Base-by-base conservation (phyloP, 2,797 vertebrate genomes). In the Arrhamphus sclerolepis region DNA sequence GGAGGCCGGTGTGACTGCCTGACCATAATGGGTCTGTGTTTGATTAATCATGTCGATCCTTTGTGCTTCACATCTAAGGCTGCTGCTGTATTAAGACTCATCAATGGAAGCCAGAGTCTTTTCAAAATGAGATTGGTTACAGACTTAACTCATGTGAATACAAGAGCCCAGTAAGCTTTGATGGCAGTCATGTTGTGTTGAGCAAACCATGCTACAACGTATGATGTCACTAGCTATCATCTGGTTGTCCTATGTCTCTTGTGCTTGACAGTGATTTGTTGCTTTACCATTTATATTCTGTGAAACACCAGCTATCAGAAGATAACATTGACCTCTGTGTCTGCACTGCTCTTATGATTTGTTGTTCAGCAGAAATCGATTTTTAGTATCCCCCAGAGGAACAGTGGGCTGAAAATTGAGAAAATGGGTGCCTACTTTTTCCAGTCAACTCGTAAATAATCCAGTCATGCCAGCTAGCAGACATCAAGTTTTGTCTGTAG, bases 41-140 rank as follows among this genome's bases (percentile, higher is more conserved):
- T 90, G 84, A 88, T 88, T 91, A 89, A 92, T 93, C 89, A 89
- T 87, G 87, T 87, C 78, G 62, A 84, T 74, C 82, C 78, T 88
- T 91, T 91, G 91, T 92, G 85, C 87, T 73, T 80, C 82, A 90
- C 85, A 90, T 92, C 87, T 90, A 89, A 91, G 84, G 81, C 86
- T 80, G 78, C 78, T 73, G 80, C 78, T 72, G 80, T 65, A 77
- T 87, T 88, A 85, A 74, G 75, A 78, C 87, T 89, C 87, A 89
- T 91, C 89, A 89, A 84, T 89, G 80, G 86, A 79, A 78, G 77
- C 67, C 83, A 80, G 85, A 66, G 68, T 87, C 80, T 83, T 89
- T 90, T 89, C 84, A 87, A 89, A 87, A 83, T 28, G 78, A 88
- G 82, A 89, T 88, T 84, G 86, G 88, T 85, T 81, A 82, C 89